Conservation (phyloP, 2,888 invertebrate species). For the Melieria crassipennis region DNA sequence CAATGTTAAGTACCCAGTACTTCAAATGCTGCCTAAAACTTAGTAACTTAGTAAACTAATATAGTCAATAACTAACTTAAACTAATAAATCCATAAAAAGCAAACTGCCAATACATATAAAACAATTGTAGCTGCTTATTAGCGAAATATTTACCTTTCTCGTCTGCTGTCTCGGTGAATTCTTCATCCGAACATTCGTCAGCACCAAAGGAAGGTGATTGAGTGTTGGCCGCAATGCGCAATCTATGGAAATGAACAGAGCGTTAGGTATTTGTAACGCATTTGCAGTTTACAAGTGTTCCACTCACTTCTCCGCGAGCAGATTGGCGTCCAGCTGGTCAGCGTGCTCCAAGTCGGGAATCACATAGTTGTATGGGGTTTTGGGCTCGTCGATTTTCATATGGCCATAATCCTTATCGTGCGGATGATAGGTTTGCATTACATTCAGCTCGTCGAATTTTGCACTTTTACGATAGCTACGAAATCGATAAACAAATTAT, state of each 20-base stretch:
- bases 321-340: conserved; percentile 76
- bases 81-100: too few relatives aligned
- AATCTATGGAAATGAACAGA: conserved; percentile 50
- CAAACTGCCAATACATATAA: neutral
- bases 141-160: conserved; percentile 64
- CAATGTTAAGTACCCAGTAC: too few relatives aligned
- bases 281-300: neutral
- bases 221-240: conserved; percentile 61
- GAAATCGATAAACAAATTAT: conserved; percentile 5
- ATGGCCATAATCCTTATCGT: conserved; percentile 98
- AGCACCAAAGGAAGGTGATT: conserved; percentile 64
- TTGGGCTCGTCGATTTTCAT: conserved; percentile 99
- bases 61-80: too few relatives aligned
- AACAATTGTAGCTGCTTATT: neutral
- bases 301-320: conserved; percentile 78
- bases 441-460: conserved; percentile 99
- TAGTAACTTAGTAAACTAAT: too few relatives aligned
- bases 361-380: conserved; percentile 82
- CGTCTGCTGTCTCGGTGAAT: conserved; percentile 73
- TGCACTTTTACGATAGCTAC: conserved; percentile 71
- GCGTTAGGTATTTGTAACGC: neutral
- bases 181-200: conserved; percentile 70
- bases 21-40: too few relatives aligned
- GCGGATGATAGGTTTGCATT: conserved; percentile 95
- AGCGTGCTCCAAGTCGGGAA: conserved; percentile 69